Evolutionary conservation across 2,113 vertebrate species (phyloP).

Genomic region (Caloenas nicobarica): DNA sequence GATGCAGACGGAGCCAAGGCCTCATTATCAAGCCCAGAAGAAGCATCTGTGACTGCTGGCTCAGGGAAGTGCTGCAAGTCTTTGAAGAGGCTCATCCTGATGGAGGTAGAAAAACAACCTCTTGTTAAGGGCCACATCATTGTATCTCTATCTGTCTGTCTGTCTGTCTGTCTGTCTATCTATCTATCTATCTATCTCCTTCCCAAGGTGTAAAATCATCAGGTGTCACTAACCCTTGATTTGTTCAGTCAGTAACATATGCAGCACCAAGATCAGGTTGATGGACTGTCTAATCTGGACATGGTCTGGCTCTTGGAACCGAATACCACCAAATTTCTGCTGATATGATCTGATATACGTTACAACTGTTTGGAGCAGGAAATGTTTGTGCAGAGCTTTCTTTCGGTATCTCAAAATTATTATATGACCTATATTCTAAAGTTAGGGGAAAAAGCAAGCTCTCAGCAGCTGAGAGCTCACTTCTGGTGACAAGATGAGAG

Average conservation of each 20-base stretch:
- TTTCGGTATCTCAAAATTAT: not conserved
- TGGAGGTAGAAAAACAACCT: not conserved
- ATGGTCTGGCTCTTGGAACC: not conserved
- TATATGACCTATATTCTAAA: not conserved
- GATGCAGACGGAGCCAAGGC: not conserved
- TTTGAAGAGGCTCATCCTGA: not conserved
- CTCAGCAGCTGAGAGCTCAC: not conserved
- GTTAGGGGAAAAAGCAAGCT: not conserved
- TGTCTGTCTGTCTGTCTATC: too few relatives aligned
- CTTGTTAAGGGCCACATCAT: not conserved
- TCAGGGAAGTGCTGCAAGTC: not conserved
- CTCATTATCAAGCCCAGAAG: not conserved
- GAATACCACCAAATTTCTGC: not conserved
- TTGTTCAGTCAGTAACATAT: not conserved
- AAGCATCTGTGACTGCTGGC: not conserved
- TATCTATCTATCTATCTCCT: too few relatives aligned
- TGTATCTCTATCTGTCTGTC: not conserved
- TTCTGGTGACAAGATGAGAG: constrained; percentile 4
- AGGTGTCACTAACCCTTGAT: not conserved
- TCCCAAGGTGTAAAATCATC: not conserved
- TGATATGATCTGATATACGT: not conserved
- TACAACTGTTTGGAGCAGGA: not conserved
- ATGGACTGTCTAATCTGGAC: not conserved
- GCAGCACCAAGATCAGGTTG: not conserved
- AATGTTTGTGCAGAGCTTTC: not conserved